These are phyloP conservation scores for Balanococcus diminutus DNA, from an alignment of 2,888 invertebrate species.

Conservation along the genomic window DNA sequence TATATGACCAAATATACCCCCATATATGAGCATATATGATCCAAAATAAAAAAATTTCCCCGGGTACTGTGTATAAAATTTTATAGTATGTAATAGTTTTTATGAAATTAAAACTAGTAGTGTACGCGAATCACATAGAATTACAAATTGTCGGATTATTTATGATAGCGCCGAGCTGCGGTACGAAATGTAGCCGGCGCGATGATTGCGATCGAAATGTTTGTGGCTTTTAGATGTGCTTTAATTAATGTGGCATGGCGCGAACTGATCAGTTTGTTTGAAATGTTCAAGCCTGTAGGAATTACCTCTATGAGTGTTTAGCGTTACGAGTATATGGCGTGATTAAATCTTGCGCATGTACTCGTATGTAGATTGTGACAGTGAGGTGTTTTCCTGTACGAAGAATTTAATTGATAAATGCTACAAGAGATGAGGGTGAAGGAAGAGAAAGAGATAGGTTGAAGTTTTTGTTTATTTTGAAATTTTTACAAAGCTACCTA, in stretches of 20 bases:
- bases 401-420: background rate
- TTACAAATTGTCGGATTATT: slow-evolving; percentile 18
- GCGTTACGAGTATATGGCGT: background rate
- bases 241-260: background rate
- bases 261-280: slow-evolving; percentile 16
- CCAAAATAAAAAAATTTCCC: too few relatives aligned
- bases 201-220: slow-evolving; percentile 34
- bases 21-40: too few relatives aligned
- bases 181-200: slow-evolving; percentile 6
- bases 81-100: slow-evolving; percentile 25
- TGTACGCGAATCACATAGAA: background rate
- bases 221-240: slow-evolving; percentile 32
- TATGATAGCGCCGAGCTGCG: background rate
- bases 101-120: slow-evolving; percentile 15
- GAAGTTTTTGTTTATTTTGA: too few relatives aligned
- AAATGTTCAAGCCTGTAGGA: background rate
- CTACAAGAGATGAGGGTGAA: too few relatives aligned
- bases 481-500: background rate
- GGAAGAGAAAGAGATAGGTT: too few relatives aligned
- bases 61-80: background rate
- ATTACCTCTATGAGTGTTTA: background rate
- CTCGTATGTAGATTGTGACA: background rate
- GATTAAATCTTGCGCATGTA: background rate
- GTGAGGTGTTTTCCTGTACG: background rate
- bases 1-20: too few relatives aligned